A percentile compares a stretch with the other conserved stretches of the same genome.
Evolutionary conservation across 1,140 invertebrate species (phyloP).

Genomic region (Danaus plexippus): DNA sequence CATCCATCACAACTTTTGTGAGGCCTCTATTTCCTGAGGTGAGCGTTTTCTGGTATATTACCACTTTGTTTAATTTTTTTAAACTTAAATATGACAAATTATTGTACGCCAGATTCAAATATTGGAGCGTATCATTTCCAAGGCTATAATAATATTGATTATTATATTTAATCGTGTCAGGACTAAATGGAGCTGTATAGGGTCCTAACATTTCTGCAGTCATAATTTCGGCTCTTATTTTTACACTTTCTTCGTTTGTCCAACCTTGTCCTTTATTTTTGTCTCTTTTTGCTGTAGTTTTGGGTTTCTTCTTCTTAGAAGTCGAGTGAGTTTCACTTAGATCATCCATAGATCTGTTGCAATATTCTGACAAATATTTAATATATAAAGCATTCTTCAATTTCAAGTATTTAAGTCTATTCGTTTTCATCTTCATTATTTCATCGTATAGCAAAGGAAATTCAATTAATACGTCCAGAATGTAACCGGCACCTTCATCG

Average conservation of each 20-base stretch:
- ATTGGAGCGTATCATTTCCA: slow-evolving; percentile 34
- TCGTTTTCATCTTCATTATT: slow-evolving; percentile 20
- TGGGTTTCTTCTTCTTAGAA: slow-evolving; percentile 19
- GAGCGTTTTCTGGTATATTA: slow-evolving; percentile 28
- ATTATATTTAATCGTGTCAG: slow-evolving; percentile 10
- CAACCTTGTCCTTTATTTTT: slow-evolving; percentile 11
- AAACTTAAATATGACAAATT: slow-evolving; percentile 29
- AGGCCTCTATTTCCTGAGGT: slow-evolving; percentile 24
- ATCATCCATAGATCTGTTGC: slow-evolving; percentile 20
- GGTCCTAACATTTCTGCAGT: slow-evolving; percentile 27
- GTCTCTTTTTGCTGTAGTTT: slow-evolving; percentile 18
- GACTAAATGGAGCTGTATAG: slow-evolving; percentile 29
- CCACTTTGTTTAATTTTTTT: slow-evolving; percentile 23
- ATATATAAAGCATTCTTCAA: slow-evolving; percentile 21
- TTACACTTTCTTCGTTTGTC: slow-evolving; percentile 17
- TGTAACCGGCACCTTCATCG: slow-evolving; percentile 30
- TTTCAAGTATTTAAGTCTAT: slow-evolving; percentile 32
- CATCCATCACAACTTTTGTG: slow-evolving; percentile 34
- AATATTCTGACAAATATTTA: slow-evolving; percentile 23
- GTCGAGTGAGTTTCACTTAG: slow-evolving; percentile 17
- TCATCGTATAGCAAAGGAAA: slow-evolving; percentile 37
- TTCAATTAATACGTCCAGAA: slow-evolving; percentile 35
- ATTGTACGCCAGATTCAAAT: slow-evolving; percentile 45
- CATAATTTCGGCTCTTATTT: slow-evolving; percentile 26
- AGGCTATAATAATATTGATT: slow-evolving; percentile 23